Percentiles rank a stretch among this genome's conserved stretches.
Evolutionary conservation across 1,140 invertebrate species (phyloP).

Genomic region (Bombus huntii): DNA sequence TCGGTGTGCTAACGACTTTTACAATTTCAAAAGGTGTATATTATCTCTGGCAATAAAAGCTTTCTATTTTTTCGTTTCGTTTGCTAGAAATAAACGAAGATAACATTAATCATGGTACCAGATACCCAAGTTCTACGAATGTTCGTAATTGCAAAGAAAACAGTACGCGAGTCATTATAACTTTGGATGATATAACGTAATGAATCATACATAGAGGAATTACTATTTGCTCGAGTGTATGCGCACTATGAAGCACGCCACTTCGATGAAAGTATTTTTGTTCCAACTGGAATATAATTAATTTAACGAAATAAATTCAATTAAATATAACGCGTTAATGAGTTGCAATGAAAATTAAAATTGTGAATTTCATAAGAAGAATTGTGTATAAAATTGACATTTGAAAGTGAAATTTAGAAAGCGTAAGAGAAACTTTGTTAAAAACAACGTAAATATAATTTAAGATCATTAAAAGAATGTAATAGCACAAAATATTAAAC

Average conservation of each 20-base stretch:
- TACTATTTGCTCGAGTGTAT: background rate
- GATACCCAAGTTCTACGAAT: background rate
- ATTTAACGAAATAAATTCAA: background rate
- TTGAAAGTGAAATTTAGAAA: background rate
- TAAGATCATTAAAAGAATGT: background rate
- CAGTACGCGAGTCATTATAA: background rate
- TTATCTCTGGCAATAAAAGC: background rate
- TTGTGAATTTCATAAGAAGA: too few species aligned
- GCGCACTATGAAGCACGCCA: background rate
- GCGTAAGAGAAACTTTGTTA: background rate
- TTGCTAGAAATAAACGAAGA: background rate
- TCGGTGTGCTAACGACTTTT: background rate
- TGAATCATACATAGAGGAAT: background rate
- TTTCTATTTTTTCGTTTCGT: background rate
- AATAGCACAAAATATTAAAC: background rate
- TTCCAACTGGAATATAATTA: background rate
- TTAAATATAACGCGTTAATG: background rate
- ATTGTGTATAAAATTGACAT: background rate
- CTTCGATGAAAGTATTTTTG: background rate
- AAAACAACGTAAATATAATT: too few species aligned
- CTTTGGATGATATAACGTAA: background rate
- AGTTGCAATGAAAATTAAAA: background rate
- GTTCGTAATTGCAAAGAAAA: background rate
- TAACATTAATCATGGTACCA: background rate
- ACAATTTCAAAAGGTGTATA: background rate